phyloP scores from a whole-genome alignment of 2,888 invertebrate genomes.

The Odontothrips loti region DNA sequence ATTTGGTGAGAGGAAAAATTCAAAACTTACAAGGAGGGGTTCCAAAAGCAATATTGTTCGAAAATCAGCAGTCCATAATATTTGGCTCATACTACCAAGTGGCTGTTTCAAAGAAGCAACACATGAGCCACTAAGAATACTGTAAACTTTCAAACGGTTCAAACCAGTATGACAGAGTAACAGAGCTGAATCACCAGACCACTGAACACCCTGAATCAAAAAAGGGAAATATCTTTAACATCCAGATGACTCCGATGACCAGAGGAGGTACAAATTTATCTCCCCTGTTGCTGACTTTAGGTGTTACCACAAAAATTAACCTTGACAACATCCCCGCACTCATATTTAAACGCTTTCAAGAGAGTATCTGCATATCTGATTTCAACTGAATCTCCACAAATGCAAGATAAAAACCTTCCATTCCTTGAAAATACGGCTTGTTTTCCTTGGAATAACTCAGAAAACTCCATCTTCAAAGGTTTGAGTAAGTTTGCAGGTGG shows the following conservation, averaged over 20 bases:
- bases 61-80: neutral
- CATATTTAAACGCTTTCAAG: constrained; percentile 2
- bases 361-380: neutral
- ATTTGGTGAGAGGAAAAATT: neutral
- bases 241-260: neutral
- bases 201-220: neutral
- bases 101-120: neutral
- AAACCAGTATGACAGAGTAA: neutral
- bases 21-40: neutral
- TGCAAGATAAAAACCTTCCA: neutral
- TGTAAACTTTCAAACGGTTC: neutral
- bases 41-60: neutral
- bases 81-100: neutral
- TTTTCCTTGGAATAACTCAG: neutral
- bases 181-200: neutral
- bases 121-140: neutral
- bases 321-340: neutral
- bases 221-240: neutral
- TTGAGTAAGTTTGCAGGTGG: constrained; percentile 15
- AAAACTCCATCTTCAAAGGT: neutral
- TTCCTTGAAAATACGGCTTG: neutral
- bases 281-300: neutral
- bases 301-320: neutral
- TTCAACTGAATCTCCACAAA: neutral
- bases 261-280: neutral